These are phyloP conservation scores for Drosophila novamexicana DNA, from an alignment of 1,140 invertebrate genomes.

Conservation along the genomic window DNA sequence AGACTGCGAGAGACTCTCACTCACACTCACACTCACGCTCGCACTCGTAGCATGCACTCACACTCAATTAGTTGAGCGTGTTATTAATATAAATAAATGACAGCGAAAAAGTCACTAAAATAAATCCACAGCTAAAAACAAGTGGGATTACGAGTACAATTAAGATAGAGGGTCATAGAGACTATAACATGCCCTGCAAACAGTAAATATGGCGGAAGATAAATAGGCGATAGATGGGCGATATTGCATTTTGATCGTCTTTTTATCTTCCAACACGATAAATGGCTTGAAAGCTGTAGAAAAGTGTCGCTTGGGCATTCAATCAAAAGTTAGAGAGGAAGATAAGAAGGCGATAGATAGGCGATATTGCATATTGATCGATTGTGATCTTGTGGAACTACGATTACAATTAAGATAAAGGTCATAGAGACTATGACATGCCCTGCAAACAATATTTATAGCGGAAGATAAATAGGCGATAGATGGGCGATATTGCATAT, in stretches of 20 bases:
- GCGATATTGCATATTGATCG: too few relatives aligned
- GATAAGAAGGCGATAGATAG: too few relatives aligned
- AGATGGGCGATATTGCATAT: too few relatives aligned
- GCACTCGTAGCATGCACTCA: slow-evolving; percentile 1
- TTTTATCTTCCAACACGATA: too few relatives aligned
- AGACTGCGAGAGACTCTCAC: neutral
- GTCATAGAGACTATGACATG: neutral
- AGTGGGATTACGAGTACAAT: neutral
- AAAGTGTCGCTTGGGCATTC: too few relatives aligned
- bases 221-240: too few relatives aligned
- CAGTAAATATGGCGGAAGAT: neutral
- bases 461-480: too few relatives aligned
- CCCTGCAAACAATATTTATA: neutral
- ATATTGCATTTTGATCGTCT: too few relatives aligned
- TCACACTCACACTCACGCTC: neutral
- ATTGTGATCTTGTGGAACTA: too few relatives aligned
- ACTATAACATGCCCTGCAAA: neutral
- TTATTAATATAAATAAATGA: slow-evolving; percentile 31
- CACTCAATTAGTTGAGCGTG: slow-evolving; percentile 43
- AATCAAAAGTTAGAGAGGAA: too few relatives aligned
- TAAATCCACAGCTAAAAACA: slow-evolving; percentile 1
- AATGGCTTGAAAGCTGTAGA: too few relatives aligned
- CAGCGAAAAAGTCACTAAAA: slow-evolving; percentile 8
- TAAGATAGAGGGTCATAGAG: neutral
- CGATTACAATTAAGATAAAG: neutral